Conservation (phyloP, 23 tunicate genomes). For the Botrylloides violaceus region DNA sequence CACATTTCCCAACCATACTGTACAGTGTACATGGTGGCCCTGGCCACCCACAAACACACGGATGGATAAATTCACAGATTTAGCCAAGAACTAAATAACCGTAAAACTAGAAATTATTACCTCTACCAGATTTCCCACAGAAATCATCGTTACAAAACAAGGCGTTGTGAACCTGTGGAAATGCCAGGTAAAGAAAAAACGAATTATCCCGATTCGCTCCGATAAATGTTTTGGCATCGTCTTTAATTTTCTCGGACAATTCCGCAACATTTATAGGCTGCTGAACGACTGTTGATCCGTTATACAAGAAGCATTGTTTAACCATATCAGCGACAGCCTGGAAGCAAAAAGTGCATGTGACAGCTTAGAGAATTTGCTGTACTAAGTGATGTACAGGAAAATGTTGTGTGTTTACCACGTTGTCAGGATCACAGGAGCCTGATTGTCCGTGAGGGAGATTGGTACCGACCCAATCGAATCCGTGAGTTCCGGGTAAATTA, state of each 20-base stretch:
- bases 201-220: conserved; percentile 20
- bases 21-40: too few species aligned
- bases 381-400: too few species aligned
- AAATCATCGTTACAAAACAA: conserved; percentile 29
- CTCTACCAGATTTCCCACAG: conserved; percentile 52
- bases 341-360: too few species aligned
- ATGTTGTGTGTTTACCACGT: too few species aligned
- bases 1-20: too few species aligned
- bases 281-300: conserved; percentile 25
- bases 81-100: too few species aligned
- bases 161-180: conserved; percentile 47
- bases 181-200: conserved; percentile 43
- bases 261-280: conserved; percentile 41
- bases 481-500: conserved; percentile 65
- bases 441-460: conserved; percentile 36
- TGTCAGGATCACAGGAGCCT: conserved; percentile 34
- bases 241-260: conserved; percentile 34
- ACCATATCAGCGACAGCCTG: conserved; percentile 25
- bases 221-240: conserved; percentile 38
- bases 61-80: too few species aligned
- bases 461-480: conserved; percentile 72
- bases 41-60: too few species aligned
- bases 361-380: too few species aligned
- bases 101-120: too few species aligned
- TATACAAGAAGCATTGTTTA: conserved; percentile 33